These are phyloP conservation scores for Catharus fuscescens DNA, from an alignment of 2,113 vertebrate genomes.

Conservation along the genomic window DNA sequence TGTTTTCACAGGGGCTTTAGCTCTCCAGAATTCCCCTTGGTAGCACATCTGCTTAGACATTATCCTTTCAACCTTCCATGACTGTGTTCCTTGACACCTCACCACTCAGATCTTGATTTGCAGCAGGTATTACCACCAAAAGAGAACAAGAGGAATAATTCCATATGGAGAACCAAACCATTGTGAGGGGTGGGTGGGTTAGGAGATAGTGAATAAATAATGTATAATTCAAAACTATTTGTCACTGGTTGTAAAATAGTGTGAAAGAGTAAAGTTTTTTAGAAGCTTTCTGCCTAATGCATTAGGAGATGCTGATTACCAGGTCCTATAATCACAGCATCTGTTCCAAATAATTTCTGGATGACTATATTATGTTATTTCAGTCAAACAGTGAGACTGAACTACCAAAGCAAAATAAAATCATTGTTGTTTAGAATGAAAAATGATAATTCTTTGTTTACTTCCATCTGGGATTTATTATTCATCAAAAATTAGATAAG, in stretches of 20 bases:
- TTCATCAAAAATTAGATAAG: neutral
- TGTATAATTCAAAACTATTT: neutral
- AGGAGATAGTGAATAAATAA: neutral
- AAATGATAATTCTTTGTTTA: neutral
- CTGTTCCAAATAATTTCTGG: neutral
- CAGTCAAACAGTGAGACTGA: neutral
- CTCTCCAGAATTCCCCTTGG: neutral
- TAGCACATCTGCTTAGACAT: neutral
- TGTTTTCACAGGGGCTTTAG: neutral
- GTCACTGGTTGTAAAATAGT: neutral
- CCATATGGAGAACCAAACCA: neutral
- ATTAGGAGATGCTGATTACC: neutral
- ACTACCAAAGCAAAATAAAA: neutral
- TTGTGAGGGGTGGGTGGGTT: fast-evolving
- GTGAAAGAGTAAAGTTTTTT: neutral
- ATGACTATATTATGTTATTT: neutral
- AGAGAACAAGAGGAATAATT: neutral
- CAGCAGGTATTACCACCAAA: neutral
- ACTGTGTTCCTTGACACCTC: neutral
- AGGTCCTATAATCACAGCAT: neutral
- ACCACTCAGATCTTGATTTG: neutral
- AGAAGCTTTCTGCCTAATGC: neutral
- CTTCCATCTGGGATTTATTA: neutral
- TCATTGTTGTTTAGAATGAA: neutral
- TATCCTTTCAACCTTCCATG: neutral